These are phyloP conservation scores for Cynocephalus volans DNA, from an alignment of 2,113 vertebrate genomes.

Conservation along the genomic window DNA sequence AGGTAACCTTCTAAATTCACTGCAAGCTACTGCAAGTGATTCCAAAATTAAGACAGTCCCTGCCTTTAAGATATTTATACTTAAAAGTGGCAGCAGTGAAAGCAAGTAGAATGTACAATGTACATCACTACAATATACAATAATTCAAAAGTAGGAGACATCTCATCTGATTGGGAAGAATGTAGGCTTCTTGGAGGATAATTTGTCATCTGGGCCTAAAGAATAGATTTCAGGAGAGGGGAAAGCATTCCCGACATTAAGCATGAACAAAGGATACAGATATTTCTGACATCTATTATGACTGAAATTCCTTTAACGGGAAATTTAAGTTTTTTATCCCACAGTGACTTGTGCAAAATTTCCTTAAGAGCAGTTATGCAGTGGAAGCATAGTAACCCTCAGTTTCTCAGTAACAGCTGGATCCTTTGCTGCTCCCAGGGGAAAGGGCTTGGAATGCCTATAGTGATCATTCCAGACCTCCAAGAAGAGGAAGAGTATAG, in stretches of 20 bases:
- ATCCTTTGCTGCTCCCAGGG: not conserved
- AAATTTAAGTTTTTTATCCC: not conserved
- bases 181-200: not conserved
- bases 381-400: not conserved
- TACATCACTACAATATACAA: not conserved
- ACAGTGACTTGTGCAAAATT: not conserved
- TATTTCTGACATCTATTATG: not conserved
- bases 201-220: not conserved
- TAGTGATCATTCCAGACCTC: not conserved
- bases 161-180: not conserved
- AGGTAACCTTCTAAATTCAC: conserved; percentile 27
- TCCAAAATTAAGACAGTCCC: not conserved
- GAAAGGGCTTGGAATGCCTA: not conserved
- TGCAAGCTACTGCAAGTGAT: not conserved
- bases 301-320: conserved; percentile 39
- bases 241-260: not conserved
- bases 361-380: not conserved
- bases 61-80: not conserved
- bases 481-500: not conserved
- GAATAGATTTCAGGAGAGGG: not conserved
- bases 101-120: not conserved
- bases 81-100: not conserved
- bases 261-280: not conserved
- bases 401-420: not conserved
- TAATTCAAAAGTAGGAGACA: not conserved